Percentiles rank a stretch among this genome's conserved stretches.
These are phyloP conservation scores for Stegana nigrithorax DNA, from an alignment of 2,888 invertebrate genomes.

Conservation along the genomic window DNA sequence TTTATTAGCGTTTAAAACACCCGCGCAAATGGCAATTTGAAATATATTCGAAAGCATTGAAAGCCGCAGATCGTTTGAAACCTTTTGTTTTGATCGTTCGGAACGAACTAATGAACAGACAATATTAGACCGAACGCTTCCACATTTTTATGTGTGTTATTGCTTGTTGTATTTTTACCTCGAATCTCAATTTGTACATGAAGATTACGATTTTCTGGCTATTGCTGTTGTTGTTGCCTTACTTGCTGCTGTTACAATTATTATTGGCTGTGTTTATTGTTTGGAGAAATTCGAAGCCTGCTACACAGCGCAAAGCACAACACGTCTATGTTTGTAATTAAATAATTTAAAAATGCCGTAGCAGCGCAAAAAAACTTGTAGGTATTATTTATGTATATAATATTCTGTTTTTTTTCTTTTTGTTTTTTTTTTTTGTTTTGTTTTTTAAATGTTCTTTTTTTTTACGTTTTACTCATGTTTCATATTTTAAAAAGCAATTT, in stretches of 20 bases:
- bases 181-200: background rate
- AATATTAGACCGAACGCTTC: background rate
- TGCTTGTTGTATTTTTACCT: background rate
- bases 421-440: background rate
- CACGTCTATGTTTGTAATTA: background rate
- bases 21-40: background rate
- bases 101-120: background rate
- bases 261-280: background rate
- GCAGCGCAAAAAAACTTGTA: background rate
- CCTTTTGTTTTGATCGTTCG: background rate
- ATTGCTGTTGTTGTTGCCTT: background rate
- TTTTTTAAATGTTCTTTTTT: too few species aligned
- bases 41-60: background rate
- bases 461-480: too few species aligned
- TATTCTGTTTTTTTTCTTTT: background rate
- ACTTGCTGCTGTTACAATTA: background rate
- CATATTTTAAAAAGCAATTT: too few species aligned
- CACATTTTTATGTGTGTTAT: background rate
- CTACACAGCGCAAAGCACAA: background rate
- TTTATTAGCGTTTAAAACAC: too few species aligned
- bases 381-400: background rate
- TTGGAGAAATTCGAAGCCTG: background rate
- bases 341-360: slow-evolving; percentile 1
- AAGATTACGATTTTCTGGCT: background rate
- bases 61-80: background rate